Evolutionary conservation across 2,797 vertebrate genomes (phyloP), one percentile per base, ranked within the genome.

Genomic region (Prunella strophiata): DNA sequence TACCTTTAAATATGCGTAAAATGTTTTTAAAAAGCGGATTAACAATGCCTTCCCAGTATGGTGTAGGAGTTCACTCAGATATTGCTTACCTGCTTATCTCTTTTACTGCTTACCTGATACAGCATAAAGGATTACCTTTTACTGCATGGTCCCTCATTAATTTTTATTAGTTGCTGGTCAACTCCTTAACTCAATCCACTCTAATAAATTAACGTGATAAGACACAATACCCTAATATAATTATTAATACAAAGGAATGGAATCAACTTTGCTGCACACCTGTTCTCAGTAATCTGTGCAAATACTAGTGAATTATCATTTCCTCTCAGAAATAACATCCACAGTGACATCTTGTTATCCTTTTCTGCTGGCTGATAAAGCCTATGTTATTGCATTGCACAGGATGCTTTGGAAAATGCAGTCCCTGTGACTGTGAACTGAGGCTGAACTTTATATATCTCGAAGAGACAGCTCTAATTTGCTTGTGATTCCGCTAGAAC

Each of bases 161-260:
- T 63, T 96, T 96, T 96, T 92, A 84, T 86, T 62, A 90, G 59
- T 59, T 96, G 63, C 95, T 96, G 92, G 61, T 93, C 87, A 61
- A 73, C 52, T 74, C 57, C 63, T 77, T 74, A 73, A 71, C 76
- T 76, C 62, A 89, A 57, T n/a, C 73, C 95, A 97, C 96, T 98
- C 96, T 96, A 97, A 80, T 88, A 97, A 97, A 98, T 97, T 96
- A 97, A 93, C 0, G 18, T 81, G 73, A 89, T 97, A 83, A 84
- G 91, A 78, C 80, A 76, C 70, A 78, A 81, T 93, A 73, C 17
- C 85, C 30, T 65, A 82, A 88, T 81, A 90, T 40, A 78, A 62
- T 48, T 95, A 94, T 92, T 97, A 97, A 97, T 98, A 94, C 89
- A 94, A 94, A 96, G 91, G 66, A 96, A 88, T 82, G 92, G 77